phyloP scores from a whole-genome alignment of 2,797 vertebrate species.

The Silurus lanzhouensis region DNA sequence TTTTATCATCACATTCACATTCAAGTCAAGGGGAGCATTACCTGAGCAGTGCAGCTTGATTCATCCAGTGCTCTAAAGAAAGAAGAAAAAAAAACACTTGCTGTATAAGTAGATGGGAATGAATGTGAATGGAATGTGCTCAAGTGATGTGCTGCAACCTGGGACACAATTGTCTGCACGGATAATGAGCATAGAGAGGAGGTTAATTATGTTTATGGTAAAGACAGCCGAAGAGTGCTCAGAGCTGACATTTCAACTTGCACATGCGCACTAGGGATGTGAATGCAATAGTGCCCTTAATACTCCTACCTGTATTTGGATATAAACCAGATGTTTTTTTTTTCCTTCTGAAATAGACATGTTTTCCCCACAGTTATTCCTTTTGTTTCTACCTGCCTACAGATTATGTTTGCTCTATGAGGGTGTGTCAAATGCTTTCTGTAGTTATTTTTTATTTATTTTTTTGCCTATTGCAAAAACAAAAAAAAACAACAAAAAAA shows the following conservation, averaged over 20 bases:
- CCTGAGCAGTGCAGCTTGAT: not conserved
- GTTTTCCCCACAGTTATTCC: not conserved
- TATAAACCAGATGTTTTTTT: not conserved
- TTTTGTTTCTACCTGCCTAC: not conserved
- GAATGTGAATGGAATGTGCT: slow-evolving; percentile 26
- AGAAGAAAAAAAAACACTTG: not conserved
- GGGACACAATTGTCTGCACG: slow-evolving; percentile 38
- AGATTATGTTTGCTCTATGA: not conserved
- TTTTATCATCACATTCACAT: not conserved
- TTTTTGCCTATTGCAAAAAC: not conserved
- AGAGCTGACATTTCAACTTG: slow-evolving; percentile 14
- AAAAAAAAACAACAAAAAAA: no score
- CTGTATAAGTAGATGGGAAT: slow-evolving; percentile 25
- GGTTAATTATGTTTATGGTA: slow-evolving; percentile 36
- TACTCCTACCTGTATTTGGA: not conserved
- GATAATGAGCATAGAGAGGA: slow-evolving; percentile 38
- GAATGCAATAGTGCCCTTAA: not conserved
- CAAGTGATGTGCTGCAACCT: slow-evolving; percentile 34
- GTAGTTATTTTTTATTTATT: not conserved
- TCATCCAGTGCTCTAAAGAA: not conserved
- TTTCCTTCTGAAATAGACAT: not conserved
- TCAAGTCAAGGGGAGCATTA: slow-evolving; percentile 9
- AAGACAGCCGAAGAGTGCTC: slow-evolving; percentile 13
- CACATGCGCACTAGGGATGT: not conserved
- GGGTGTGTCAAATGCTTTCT: not conserved